These are phyloP conservation scores for Macrosoma leucophasiata DNA, from an alignment of 2,888 invertebrate species.

Conservation along the genomic window DNA sequence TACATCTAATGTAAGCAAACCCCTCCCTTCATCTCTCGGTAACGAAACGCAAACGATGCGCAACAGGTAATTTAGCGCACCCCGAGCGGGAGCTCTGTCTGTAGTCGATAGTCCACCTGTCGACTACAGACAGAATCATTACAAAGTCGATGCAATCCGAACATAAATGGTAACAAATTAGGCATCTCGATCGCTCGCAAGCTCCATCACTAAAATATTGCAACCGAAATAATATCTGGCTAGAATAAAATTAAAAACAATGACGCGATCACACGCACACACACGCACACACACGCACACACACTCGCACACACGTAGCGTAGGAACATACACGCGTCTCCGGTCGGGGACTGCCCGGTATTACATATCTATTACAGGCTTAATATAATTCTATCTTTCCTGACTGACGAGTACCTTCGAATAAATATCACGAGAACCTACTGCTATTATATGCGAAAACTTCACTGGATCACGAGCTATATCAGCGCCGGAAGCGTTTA, in stretches of 20 bases:
- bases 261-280: constrained; percentile 18
- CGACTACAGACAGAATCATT: neutral
- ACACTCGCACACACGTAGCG: constrained; percentile 23
- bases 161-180: constrained; percentile 44
- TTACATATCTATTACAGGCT: too few relatives aligned
- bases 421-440: too few relatives aligned
- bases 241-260: constrained; percentile 56
- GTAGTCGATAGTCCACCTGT: too few relatives aligned
- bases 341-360: neutral
- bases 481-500: too few relatives aligned
- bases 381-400: too few relatives aligned
- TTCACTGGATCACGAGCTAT: too few relatives aligned
- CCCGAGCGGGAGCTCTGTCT: too few relatives aligned
- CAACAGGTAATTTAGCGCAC: too few relatives aligned
- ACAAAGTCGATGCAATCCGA: constrained; percentile 14
- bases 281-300: constrained; percentile 22
- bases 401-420: too few relatives aligned
- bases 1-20: constrained; percentile 1
- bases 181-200: constrained; percentile 30
- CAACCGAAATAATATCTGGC: constrained; percentile 48
- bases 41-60: too few relatives aligned
- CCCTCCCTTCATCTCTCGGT: too few relatives aligned
- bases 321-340: constrained; percentile 25
- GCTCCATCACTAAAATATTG: constrained; percentile 29
- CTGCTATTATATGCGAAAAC: too few relatives aligned